Base-by-base conservation (phyloP, 1,140 invertebrate genomes). In the Leptoteleia sp. region DNA sequence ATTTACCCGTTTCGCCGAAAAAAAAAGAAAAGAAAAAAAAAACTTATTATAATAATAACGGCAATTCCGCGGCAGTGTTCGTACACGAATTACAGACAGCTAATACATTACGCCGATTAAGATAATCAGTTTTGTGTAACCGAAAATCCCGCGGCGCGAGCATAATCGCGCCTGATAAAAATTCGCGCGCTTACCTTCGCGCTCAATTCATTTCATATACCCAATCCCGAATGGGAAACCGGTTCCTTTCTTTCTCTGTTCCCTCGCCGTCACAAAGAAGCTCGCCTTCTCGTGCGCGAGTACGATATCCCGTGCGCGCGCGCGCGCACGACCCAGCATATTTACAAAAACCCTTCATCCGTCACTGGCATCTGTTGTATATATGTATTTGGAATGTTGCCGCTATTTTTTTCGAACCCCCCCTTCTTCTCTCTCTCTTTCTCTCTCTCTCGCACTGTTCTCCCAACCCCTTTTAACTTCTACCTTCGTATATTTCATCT, bases 291-390 rank as follows among this genome's bases (percentile, higher is more conserved):
- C 57, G 48, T 73, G 40, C 68, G 48, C 40, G 55, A 43, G 68
- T 54, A 72, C 55, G 68, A 62, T 72, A 50, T 43, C 11, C 43
- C 25, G 40, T 15, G 31, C 31, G 42, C 29, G 31, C 19, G 50
- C 48, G 64, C 62, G 17, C 52, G 43, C 64, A 27, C 48, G 40
- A 61, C 31, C 48, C 55, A 72, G 7, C 70, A 59, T 73, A 73
- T 73, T 73, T 73, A 73, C 59, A 73, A 73, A 73, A 73, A 73
- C 70, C 70, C 70, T 73, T 73, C 70, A 73, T 73, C 29, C 70
- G 70, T 73, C 70, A 64, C 59, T 73, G 57, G 70, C 57, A 64
- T 73, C 70, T 64, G 57, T 64, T 57, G 57, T 72, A 62, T 72
- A 57, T 71, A 62, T 72, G 57, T 71, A 71, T 71, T 71, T 61